Evolutionary conservation across 1,140 invertebrate species (phyloP).

Genomic region (Dreissena polymorpha): DNA sequence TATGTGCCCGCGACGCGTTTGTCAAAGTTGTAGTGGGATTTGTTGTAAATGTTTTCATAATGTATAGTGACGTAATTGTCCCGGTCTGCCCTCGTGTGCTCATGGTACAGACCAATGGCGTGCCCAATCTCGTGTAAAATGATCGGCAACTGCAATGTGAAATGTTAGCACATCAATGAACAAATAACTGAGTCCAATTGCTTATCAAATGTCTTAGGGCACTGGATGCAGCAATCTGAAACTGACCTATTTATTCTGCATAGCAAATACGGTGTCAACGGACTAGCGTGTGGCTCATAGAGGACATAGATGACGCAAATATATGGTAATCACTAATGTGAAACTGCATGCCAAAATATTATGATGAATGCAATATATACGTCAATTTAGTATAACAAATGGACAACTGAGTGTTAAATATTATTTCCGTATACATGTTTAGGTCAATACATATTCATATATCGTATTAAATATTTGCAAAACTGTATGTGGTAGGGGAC

Average conservation of each 20-base stretch:
- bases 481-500: too few relatives aligned
- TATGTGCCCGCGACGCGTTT: constrained; percentile 77
- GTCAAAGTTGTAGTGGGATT: constrained; percentile 19
- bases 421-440: too few relatives aligned
- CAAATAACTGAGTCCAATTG: not conserved
- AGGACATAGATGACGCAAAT: not conserved
- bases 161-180: not conserved
- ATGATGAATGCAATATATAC: too few relatives aligned
- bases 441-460: too few relatives aligned
- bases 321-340: not conserved
- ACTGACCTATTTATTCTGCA: not conserved
- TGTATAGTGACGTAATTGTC: constrained; percentile 72
- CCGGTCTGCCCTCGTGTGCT: constrained; percentile 77
- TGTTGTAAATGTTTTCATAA: constrained; percentile 63
- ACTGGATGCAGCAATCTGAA: not conserved
- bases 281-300: not conserved
- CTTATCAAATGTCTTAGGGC: not conserved
- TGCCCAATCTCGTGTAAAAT: constrained; percentile 66
- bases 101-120: constrained; percentile 83
- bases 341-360: too few relatives aligned
- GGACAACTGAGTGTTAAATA: too few relatives aligned
- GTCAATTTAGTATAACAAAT: too few relatives aligned
- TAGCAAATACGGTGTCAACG: not conserved
- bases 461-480: too few relatives aligned
- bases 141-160: constrained; percentile 35